Evolutionary conservation across 2,888 invertebrate genomes (phyloP).

Genomic region (Torymus auratus): DNA sequence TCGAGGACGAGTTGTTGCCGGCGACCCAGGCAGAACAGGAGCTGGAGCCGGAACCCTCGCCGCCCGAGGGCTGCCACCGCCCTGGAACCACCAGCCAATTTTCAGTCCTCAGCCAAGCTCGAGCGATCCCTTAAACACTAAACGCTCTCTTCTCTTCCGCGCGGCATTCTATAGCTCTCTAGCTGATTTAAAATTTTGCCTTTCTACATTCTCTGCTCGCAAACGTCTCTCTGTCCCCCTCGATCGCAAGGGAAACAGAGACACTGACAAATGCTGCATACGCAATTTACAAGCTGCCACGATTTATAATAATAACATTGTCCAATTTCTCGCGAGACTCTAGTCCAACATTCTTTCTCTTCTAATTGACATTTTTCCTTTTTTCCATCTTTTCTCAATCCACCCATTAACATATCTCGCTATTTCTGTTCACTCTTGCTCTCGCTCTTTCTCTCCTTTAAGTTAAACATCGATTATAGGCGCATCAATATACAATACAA

Average conservation of each 20-base stretch:
- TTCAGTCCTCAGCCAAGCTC: conserved; percentile 76
- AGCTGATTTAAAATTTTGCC: conserved; percentile 7
- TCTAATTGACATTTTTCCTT: background rate
- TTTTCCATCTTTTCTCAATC: background rate
- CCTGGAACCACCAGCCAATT: conserved; percentile 78
- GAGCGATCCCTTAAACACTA: conserved; percentile 76
- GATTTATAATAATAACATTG: background rate
- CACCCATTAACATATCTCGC: background rate
- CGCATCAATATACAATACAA: conserved; percentile 18
- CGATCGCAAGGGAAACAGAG: conserved; percentile 1
- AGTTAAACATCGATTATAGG: conserved; percentile 11
- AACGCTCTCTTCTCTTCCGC: conserved; percentile 60
- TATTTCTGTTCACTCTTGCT: conserved; percentile 32
- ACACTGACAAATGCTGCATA: background rate
- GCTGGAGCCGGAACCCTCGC: conserved; percentile 75
- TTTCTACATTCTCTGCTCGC: conserved; percentile 17
- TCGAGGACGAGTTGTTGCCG: conserved; percentile 67
- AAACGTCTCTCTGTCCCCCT: conserved; percentile 33
- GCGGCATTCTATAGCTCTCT: conserved; percentile 47
- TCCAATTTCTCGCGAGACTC: conserved; percentile 34
- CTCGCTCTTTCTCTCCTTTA: conserved; percentile 10
- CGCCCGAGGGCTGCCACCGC: conserved; percentile 77
- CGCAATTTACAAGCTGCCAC: background rate
- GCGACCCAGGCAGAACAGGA: conserved; percentile 74
- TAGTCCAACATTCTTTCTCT: conserved; percentile 6